Evolutionary conservation across 1,140 invertebrate genomes (phyloP).

Genomic region (Venustaconcha ellipsiformis): DNA sequence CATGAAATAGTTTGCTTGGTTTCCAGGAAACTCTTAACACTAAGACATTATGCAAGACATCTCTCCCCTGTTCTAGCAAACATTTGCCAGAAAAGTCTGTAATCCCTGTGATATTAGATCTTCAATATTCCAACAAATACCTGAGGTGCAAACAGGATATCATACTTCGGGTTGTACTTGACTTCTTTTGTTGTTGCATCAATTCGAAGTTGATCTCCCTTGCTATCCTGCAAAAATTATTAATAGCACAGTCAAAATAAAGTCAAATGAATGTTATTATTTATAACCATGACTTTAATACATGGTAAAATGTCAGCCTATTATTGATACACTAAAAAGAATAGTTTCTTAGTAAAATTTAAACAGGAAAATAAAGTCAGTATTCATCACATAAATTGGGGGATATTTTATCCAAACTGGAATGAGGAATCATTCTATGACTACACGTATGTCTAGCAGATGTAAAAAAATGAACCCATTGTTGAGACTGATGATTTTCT

Average conservation of each 20-base stretch:
- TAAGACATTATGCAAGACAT: not conserved
- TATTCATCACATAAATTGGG: too few species aligned
- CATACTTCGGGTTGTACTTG: constrained; percentile 92
- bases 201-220: constrained; percentile 37
- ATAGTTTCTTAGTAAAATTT: not conserved
- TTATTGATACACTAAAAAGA: too few species aligned
- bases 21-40: not conserved
- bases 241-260: not conserved
- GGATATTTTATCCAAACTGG: too few species aligned
- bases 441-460: too few species aligned
- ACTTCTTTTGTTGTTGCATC: constrained; percentile 75
- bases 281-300: not conserved
- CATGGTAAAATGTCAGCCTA: not conserved
- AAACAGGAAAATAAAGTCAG: not conserved
- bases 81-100: not conserved
- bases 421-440: too few species aligned
- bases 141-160: constrained; percentile 93
- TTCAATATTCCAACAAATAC: constrained; percentile 52
- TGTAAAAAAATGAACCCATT: too few species aligned
- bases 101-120: not conserved
- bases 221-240: constrained; percentile 41
- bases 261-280: not conserved
- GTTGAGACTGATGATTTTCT: too few species aligned
- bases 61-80: not conserved
- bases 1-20: too few species aligned